Conservation (phyloP, 1,140 invertebrate genomes). For the Phortica variegata region DNA sequence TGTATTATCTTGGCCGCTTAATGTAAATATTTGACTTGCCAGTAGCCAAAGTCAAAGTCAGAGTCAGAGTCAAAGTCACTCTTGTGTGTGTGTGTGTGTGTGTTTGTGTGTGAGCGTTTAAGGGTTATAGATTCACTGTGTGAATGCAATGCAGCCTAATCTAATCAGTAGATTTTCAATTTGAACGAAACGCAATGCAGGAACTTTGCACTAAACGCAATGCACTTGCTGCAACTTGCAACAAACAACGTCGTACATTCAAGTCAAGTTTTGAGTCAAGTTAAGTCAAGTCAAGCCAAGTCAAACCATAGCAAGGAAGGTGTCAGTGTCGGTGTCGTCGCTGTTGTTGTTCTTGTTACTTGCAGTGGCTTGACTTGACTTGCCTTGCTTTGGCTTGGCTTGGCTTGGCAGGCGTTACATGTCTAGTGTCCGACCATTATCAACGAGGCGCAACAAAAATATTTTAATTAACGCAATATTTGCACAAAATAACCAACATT, state of each 20-base stretch:
- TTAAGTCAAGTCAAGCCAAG: slow-evolving; percentile 17
- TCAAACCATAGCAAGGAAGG: slow-evolving; percentile 7
- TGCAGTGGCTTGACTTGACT: too few relatives aligned
- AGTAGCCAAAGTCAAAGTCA: too few relatives aligned
- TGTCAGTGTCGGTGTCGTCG: slow-evolving; percentile 24
- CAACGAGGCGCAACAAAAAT: slow-evolving; percentile 56
- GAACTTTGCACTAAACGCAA: slow-evolving; percentile 13
- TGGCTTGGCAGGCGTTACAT: too few relatives aligned
- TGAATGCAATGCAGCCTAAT: background rate
- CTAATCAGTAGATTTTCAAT: background rate
- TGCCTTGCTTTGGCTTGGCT: too few relatives aligned
- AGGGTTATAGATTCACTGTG: slow-evolving; percentile 24
- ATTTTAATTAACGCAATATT: slow-evolving; percentile 58
- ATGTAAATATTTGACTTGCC: slow-evolving; percentile 48
- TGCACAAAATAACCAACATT: slow-evolving; percentile 58
- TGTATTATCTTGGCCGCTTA: slow-evolving; percentile 29
- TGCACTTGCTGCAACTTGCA: slow-evolving; percentile 29
- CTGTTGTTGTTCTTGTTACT: too few relatives aligned
- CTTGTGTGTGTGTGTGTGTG: too few relatives aligned
- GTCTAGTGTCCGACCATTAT: slow-evolving; percentile 28
- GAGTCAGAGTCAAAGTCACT: too few relatives aligned
- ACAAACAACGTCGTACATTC: slow-evolving; percentile 11
- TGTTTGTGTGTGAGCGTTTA: slow-evolving; percentile 20
- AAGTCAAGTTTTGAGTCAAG: background rate
- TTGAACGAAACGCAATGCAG: background rate